Percentiles rank a stretch among this genome's conserved stretches.
Evolutionary conservation across 2,113 vertebrate genomes (phyloP).

Genomic region (Spea multiplicata): DNA sequence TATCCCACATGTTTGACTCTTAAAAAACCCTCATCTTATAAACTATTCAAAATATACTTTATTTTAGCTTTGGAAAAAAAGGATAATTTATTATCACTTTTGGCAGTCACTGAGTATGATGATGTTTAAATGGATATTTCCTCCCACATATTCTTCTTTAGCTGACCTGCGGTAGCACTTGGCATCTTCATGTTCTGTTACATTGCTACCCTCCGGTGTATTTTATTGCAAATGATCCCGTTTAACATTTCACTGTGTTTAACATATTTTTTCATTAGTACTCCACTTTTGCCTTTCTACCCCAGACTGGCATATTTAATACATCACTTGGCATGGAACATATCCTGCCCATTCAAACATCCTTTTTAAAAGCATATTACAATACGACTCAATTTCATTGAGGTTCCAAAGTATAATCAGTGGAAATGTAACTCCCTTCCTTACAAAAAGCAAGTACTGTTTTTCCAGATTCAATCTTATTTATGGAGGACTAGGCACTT

Average conservation of each 20-base stretch:
- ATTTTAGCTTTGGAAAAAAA: neutral
- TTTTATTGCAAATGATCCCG: neutral
- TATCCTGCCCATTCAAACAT: slow-evolving; percentile 6
- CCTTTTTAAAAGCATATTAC: slow-evolving; percentile 1
- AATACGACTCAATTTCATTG: slow-evolving; percentile 5
- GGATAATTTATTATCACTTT: slow-evolving; percentile 20
- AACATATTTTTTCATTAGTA: neutral
- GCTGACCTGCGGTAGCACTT: neutral
- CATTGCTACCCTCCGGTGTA: neutral
- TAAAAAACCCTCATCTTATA: neutral
- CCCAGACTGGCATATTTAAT: neutral
- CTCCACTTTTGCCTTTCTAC: neutral
- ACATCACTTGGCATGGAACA: neutral
- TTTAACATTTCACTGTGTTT: neutral
- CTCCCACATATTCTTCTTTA: neutral
- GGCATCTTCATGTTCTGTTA: slow-evolving; percentile 13
- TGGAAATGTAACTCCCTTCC: slow-evolving; percentile 14
- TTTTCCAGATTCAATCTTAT: slow-evolving; percentile 10
- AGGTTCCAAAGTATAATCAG: slow-evolving; percentile 20
- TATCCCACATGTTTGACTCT: slow-evolving; percentile 18
- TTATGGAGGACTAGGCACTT: neutral
- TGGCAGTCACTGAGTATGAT: neutral
- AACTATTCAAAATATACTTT: slow-evolving; percentile 12
- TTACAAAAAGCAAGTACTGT: slow-evolving; percentile 13
- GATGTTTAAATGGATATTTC: neutral